phyloP scores from a whole-genome alignment of 2,797 vertebrate genomes.

The Paramormyrops hopkinsi region DNA sequence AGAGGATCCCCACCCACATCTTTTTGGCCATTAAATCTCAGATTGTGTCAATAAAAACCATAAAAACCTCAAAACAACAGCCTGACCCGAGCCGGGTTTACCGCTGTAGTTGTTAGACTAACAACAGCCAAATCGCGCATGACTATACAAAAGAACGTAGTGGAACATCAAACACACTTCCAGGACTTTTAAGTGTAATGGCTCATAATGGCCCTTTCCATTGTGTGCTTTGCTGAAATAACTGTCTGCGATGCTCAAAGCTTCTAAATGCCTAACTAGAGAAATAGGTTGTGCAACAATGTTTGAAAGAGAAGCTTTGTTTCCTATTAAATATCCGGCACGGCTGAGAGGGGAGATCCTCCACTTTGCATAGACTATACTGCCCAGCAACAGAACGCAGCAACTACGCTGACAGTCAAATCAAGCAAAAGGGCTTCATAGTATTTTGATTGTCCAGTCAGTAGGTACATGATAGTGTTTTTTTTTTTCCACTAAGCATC shows the following conservation, averaged over 20 bases:
- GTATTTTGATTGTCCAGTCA: neutral
- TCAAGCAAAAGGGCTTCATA: neutral
- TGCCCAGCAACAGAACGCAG: neutral
- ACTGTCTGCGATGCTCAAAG: neutral
- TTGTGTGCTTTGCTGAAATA: neutral
- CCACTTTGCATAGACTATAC: neutral
- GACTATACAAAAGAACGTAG: neutral
- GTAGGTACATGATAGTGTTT: neutral
- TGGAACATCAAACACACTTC: neutral
- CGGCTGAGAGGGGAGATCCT: neutral
- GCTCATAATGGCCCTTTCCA: neutral
- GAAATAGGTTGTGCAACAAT: neutral
- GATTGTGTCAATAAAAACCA: neutral
- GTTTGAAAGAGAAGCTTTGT: neutral
- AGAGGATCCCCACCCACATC: neutral
- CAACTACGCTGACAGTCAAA: neutral
- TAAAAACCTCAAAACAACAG: neutral
- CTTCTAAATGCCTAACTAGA: neutral
- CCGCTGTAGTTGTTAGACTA: neutral
- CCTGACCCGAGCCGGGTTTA: neutral
- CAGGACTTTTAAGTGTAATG: neutral
- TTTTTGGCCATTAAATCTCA: neutral
- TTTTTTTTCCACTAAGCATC: neutral
- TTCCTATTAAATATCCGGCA: neutral
- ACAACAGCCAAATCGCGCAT: neutral